Base-by-base conservation (phyloP, 1,140 invertebrate genomes). In the Caenorhabditis remanei region DNA sequence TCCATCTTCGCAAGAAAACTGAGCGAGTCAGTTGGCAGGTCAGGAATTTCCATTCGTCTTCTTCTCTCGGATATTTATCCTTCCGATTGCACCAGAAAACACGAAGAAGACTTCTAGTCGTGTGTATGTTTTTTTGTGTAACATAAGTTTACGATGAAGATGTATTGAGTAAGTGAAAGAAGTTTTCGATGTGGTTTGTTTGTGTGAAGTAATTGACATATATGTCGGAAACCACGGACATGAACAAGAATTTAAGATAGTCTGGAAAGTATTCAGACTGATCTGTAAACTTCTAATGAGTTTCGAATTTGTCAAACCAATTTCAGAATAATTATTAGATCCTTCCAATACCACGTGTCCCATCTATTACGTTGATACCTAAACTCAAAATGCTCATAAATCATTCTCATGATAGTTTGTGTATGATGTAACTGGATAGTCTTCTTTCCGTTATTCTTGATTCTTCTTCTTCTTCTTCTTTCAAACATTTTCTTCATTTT, bases 401-500 rank as follows among this genome's bases (percentile, higher is more conserved):
- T 79, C 71, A 79, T 50, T 79, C 7, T 79, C 46, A 79, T 79
- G 71, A 79, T 79, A 79, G 71, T 50, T 53, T 79, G 71, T 71
- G 56, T 11, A 58, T 58, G 56, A 79, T 79, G 71, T 50, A 79
- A 79, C 71, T 79, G 71, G 71, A 79, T 79, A 79, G 71, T 79
- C 71, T 79, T 79, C 56, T 32, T 32, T 32, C 32, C 32, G 32
- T 32, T 32, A 32, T 32, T 32, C 32, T 32, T 32, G 32, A 32
- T 32, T 32, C 32, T 58, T 58, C n/a, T 71, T 40, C 40, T n/a
- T 65, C n/a, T 65, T 16, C 63, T n/a, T 71, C 16, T 53, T 50
- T 79, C 71, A 79, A 79, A 79, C 71, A 79, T 79, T 79, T 71
- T 71, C 65, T 43, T 43, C 71, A 79, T 53, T 79, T 79, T 19